Evolutionary conservation across 1,140 invertebrate genomes (phyloP), one percentile per base, ranked within the genome.

Genomic region (Paracyclopina nana): DNA sequence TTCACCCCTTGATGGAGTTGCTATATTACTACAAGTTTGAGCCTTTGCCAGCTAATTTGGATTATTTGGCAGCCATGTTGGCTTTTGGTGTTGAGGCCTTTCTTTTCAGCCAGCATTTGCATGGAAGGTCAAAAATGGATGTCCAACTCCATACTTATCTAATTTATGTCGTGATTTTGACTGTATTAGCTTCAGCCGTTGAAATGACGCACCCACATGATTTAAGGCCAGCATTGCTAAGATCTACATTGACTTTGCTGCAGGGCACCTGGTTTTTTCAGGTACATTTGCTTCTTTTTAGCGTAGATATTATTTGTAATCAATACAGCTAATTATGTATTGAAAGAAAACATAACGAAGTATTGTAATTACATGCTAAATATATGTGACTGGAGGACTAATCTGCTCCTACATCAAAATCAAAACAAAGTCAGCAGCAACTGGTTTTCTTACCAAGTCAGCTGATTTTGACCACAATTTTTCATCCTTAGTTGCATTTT

Each of bases 41-140:
- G 12, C 55, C 61, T 27, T 50, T 64, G 1, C 64, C 65, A 2
- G 56, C 68, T 0, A 58, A 63, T 51, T 56, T 63, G 2, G 68
- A 71, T 38, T 71, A 70, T 53, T 56, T 63, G 1, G 53, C 60
- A 1, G 58, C 58, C 1, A 44, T 59, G 9, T 44, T 72, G 16
- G 69, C 68, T 6, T 62, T 68, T 22, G 50, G 53, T 11, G 57
- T 68, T 9, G 70, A 72, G 58, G 65, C 58, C 4, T 53, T 72
- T 20, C 56, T 72, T 0, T 72, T 72, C 57, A 62, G 54, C 25
- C 65, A 65, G 55, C 71, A 72, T 57, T 57, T 72, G 2, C 69
- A 71, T 55, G 70, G 67, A 26, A 55, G 68, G 16, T 48, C 57
- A 0, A 57, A 59, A 26, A 58, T 72, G 56, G 69, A 72, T 55